A percentile compares a stretch with the other conserved stretches of the same genome.
Evolutionary conservation across 2,113 vertebrate species (phyloP).

Genomic region (Hemichromis elongatus): DNA sequence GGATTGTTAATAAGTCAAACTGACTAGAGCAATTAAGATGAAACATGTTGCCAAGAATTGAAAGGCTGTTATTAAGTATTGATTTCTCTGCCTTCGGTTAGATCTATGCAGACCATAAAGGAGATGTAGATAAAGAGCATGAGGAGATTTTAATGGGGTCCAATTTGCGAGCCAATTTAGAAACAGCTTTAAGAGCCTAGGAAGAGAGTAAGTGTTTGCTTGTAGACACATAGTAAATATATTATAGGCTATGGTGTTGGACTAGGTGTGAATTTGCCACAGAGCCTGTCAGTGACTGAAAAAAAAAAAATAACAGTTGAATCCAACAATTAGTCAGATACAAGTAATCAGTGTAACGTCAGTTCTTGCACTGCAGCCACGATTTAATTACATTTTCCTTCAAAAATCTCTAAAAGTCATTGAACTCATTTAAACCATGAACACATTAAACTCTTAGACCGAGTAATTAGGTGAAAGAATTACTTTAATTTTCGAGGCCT

Average conservation of each 20-base stretch:
- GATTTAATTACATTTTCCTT: background rate
- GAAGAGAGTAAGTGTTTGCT: background rate
- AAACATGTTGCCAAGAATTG: background rate
- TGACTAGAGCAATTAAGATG: conserved; percentile 6
- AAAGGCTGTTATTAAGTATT: conserved; percentile 25
- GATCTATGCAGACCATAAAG: conserved; percentile 12
- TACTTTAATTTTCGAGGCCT: background rate
- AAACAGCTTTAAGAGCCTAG: background rate
- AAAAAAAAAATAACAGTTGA: background rate
- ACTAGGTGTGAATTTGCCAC: background rate
- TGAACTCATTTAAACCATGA: background rate
- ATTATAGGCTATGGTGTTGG: background rate
- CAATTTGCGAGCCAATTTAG: conserved; percentile 4
- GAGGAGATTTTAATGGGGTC: conserved; percentile 1
- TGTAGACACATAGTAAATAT: background rate
- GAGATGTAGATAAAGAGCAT: conserved; percentile 19
- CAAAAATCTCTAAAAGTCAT: background rate
- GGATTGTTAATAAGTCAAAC: conserved; percentile 12
- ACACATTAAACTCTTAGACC: background rate
- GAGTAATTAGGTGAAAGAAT: background rate
- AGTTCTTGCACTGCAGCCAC: background rate
- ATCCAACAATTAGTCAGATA: background rate
- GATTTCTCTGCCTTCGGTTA: conserved; percentile 6
- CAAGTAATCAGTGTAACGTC: background rate
- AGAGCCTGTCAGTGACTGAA: background rate